These are phyloP conservation scores for Taeniopygia guttata DNA, from an alignment of 2,797 vertebrate genomes.

Conservation along the genomic window DNA sequence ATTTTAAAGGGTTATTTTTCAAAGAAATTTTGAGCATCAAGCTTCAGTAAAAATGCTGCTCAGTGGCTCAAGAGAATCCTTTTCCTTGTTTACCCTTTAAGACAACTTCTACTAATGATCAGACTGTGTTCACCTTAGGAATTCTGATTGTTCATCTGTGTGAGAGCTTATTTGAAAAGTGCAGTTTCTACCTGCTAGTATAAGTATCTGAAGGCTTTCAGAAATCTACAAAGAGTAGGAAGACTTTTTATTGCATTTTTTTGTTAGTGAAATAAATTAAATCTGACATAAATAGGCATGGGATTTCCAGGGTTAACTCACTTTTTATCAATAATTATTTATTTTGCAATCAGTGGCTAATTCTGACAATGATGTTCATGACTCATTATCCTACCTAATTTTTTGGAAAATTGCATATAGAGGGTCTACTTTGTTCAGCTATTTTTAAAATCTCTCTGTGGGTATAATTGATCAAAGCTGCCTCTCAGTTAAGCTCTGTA, in stretches of 20 bases:
- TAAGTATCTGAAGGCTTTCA: neutral
- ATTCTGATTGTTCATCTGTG: slow-evolving; percentile 29
- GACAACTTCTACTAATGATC: slow-evolving; percentile 16
- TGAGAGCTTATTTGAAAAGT: neutral
- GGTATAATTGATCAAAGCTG: neutral
- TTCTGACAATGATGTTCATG: neutral
- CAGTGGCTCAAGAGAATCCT: neutral
- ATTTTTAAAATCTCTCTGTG: neutral
- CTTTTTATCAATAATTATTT: neutral
- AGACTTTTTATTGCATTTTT: slow-evolving; percentile 54
- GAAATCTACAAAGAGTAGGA: slow-evolving; percentile 23
- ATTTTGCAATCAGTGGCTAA: neutral
- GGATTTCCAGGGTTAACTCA: neutral
- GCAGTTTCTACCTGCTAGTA: slow-evolving; percentile 38
- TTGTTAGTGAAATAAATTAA: slow-evolving; percentile 36
- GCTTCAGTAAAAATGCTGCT: neutral
- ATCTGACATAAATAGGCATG: neutral
- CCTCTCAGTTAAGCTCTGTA: neutral
- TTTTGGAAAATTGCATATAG: neutral
- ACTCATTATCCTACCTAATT: neutral
- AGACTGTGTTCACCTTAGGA: slow-evolving; percentile 36
- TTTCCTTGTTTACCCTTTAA: slow-evolving; percentile 2
- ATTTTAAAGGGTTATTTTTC: neutral
- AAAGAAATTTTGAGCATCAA: neutral
- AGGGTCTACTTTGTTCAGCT: neutral